These are phyloP conservation scores for Microplitis deprimator DNA, from an alignment of 2,888 invertebrate genomes.

Conservation along the genomic window DNA sequence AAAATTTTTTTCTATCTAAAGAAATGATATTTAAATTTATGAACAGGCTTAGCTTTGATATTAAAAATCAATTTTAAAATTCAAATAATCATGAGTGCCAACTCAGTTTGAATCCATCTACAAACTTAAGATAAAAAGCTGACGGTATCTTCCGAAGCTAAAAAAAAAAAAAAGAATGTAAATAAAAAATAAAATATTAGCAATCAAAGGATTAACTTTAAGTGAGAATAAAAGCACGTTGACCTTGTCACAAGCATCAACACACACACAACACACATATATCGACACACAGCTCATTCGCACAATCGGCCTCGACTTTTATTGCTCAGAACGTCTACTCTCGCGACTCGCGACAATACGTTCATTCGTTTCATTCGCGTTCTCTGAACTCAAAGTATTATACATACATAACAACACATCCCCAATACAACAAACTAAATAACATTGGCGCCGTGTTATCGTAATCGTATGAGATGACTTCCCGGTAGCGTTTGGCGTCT, in stretches of 20 bases:
- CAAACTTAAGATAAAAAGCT: no score
- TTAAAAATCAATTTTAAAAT: background rate
- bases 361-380: constrained; percentile 1
- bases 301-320: constrained; percentile 20
- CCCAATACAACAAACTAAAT: background rate
- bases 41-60: background rate
- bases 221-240: constrained; percentile 25
- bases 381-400: background rate
- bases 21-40: background rate
- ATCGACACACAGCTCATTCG: background rate
- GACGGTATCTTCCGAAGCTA: background rate
- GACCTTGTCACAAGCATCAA: constrained; percentile 25
- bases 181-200: background rate
- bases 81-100: background rate
- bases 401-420: background rate
- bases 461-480: constrained; percentile 52
- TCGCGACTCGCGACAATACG: background rate
- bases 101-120: background rate
- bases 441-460: constrained; percentile 56
- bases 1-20: no score
- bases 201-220: background rate
- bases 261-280: constrained; percentile 1
- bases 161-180: background rate
- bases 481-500: constrained; percentile 50
- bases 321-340: constrained; percentile 8